Conservation (phyloP, 2,888 invertebrate genomes). For the Parnassius mnemosyne region DNA sequence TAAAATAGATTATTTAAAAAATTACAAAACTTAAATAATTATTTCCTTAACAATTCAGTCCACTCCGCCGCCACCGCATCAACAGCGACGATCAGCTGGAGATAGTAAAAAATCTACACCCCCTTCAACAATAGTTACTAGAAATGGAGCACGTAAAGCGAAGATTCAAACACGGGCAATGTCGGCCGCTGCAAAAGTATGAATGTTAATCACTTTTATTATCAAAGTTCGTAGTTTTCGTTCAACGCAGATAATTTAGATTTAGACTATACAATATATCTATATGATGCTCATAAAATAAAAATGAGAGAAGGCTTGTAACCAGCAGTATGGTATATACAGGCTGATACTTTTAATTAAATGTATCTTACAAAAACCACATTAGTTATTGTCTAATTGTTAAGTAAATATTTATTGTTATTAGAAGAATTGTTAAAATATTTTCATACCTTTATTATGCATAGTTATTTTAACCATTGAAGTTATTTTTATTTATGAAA, state of each 20-base stretch:
- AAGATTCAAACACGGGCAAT: conserved; percentile 84
- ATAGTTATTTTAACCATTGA: too few species aligned
- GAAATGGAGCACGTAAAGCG: conserved; percentile 82
- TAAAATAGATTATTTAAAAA: background rate
- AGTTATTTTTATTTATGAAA: too few species aligned
- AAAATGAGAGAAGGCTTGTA: too few species aligned
- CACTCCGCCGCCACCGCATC: conserved; percentile 49
- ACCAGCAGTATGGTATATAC: too few species aligned
- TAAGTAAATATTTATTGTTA: too few species aligned
- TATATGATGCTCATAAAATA: too few species aligned
- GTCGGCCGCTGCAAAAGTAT: conserved; percentile 73
- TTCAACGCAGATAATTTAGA: background rate
- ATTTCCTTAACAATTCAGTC: conserved; percentile 38
- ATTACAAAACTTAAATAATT: background rate
- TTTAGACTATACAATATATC: background rate
- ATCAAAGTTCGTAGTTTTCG: background rate
- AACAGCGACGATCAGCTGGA: conserved; percentile 56
- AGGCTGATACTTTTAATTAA: too few species aligned
- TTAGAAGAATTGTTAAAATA: too few species aligned
- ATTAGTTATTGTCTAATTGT: too few species aligned
- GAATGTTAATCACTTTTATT: conserved; percentile 2
- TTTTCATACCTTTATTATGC: too few species aligned
- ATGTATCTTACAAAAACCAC: too few species aligned
- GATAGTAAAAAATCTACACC: conserved; percentile 58
- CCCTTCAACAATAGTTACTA: conserved; percentile 77